Evolutionary conservation across 2,888 invertebrate genomes (phyloP).

Genomic region (Xestoiulus laeticollis): DNA sequence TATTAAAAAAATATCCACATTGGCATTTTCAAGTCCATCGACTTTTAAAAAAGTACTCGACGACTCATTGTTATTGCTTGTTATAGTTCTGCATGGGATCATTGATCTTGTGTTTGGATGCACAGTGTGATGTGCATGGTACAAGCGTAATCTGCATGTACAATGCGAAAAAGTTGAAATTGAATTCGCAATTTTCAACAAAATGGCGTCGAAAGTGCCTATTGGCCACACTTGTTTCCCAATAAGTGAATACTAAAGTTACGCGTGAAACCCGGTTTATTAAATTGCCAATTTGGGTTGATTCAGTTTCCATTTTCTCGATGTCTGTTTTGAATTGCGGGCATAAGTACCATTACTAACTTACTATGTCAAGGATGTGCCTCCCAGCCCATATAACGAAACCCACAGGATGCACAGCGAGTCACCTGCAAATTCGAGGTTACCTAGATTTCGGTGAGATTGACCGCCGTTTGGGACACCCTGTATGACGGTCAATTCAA

Average conservation of each 20-base stretch:
- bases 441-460: not conserved
- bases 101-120: too few relatives aligned
- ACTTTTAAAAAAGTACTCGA: not conserved
- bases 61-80: too few relatives aligned
- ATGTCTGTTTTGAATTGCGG: not conserved
- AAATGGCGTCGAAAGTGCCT: too few relatives aligned
- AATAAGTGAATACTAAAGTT: too few relatives aligned
- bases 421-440: slow-evolving; percentile 19
- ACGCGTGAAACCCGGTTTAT: too few relatives aligned
- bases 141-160: too few relatives aligned
- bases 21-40: not conserved
- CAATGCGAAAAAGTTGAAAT: too few relatives aligned
- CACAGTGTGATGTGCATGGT: too few relatives aligned
- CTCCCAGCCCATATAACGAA: slow-evolving; percentile 17
- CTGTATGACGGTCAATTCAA: not conserved
- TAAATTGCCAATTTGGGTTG: not conserved
- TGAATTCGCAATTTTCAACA: too few relatives aligned
- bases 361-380: slow-evolving; percentile 20
- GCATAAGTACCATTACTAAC: not conserved
- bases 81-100: too few relatives aligned
- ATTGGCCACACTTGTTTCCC: too few relatives aligned
- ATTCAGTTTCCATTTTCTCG: not conserved
- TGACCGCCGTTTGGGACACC: not conserved
- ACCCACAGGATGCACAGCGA: not conserved
- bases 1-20: not conserved